Percentiles rank a stretch among this genome's conserved stretches.
These are phyloP conservation scores for Acholoe squamosa DNA, from an alignment of 2,888 invertebrate genomes.

Conservation along the genomic window DNA sequence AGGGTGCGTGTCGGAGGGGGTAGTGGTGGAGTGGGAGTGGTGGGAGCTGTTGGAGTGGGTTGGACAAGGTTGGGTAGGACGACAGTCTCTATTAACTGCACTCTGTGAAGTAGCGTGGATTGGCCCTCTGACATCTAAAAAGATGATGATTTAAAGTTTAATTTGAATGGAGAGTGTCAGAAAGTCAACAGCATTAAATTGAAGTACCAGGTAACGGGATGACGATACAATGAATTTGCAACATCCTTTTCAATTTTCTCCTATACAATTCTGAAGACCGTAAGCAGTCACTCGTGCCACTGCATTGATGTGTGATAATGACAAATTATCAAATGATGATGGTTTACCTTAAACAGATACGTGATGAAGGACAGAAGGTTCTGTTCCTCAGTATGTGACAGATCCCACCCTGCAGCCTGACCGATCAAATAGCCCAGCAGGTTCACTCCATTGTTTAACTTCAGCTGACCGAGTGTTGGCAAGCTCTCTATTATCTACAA, in stretches of 20 bases:
- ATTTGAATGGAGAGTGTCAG: too few species aligned
- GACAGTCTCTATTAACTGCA: not conserved
- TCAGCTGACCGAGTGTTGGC: not conserved
- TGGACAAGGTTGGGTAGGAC: constrained; percentile 35
- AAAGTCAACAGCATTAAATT: too few species aligned
- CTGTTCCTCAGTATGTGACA: not conserved
- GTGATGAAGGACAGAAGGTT: constrained; percentile 7
- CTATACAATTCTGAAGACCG: too few species aligned
- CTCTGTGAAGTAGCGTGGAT: not conserved
- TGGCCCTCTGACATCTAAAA: not conserved
- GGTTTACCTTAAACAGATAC: not conserved
- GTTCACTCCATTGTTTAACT: not conserved
- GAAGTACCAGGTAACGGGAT: too few species aligned
- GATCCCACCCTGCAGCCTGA: constrained; percentile 25
- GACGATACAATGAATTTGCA: too few species aligned
- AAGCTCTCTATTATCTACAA: not conserved
- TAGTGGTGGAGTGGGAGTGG: not conserved
- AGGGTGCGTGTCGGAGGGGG: not conserved
- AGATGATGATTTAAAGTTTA: not conserved
- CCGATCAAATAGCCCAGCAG: not conserved
- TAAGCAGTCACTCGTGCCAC: too few species aligned
- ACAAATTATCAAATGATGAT: too few species aligned
- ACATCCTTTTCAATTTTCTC: too few species aligned
- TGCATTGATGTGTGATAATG: too few species aligned
- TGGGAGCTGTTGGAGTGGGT: not conserved